Evolutionary conservation across 1,140 invertebrate genomes (phyloP), one percentile per base, ranked within the genome.

Genomic region (Apis cerana): DNA sequence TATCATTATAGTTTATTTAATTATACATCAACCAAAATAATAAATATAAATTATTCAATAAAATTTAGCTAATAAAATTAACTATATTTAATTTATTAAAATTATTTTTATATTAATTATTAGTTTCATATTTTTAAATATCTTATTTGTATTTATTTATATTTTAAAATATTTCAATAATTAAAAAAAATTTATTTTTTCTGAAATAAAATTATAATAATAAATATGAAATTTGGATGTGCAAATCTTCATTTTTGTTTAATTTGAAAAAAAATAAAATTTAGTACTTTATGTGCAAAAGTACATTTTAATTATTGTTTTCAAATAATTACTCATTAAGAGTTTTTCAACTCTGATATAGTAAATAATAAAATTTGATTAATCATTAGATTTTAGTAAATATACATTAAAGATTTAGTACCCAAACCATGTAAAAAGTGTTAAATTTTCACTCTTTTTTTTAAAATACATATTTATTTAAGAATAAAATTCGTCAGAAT

Each of bases 371-470:
- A 71, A 33, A 12, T 65, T 33, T 12, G 43, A 67, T 65, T 21
- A 15, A 33, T 23, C 19, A 62, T 62, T 69, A 33, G 58, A 68
- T 23, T n/a, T 70, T 61, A 27, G 33, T 65, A 43, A 23, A 33
- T 56, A 17, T 19, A 13, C 27, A 27, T 27, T 64, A 77, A 33
- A 64, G n/a, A 64, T 50, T 15, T 61, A 75, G 27, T 17, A 62
- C 56, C 82, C 62, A 78, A 33, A 67, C 70, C 62, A 75, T 59
- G 13, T 80, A 68, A 61, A 13, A 59, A 74, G 59, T 74, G 62
- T 69, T 84, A n/a, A n/a, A 82, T 82, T 84, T 64, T 84, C 72
- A 87, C 74, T 86, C 58, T 71, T 62, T 52, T 61, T n/a, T 75
- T 21, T 79, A 59, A 75, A 0, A 80, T 67, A 62, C 67, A 52